Base-by-base conservation (phyloP, 2,888 invertebrate genomes). In the Ypsolopha scabrella region DNA sequence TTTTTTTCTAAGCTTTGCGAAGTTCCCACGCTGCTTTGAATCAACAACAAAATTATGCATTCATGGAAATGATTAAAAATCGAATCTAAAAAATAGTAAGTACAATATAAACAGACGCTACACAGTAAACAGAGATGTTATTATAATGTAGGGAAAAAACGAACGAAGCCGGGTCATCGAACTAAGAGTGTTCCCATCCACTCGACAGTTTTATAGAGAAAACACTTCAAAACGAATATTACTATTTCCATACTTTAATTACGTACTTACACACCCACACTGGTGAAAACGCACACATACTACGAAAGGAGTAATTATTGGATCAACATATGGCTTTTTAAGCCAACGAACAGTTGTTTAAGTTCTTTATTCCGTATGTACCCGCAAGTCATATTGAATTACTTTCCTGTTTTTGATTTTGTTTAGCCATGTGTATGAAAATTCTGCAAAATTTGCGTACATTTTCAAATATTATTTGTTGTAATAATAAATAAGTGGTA, bases 221-320 rank as follows among this genome's bases (percentile, higher is more conserved):
- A 83, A 83, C 83, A 85, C 85, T 85, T 83, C 79, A 83, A 85
- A 83, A 80, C 71, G 74, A 71, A 85, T 82, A 81, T 80, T 79
- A 83, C 85, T 85, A 83, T 83, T 81, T 82, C 81, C 78, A 83
- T 82, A 79, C 78, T 80, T 81, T 82, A 82, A 83, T 83, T 81
- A 78, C 74, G 70, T 68, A 76, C 77, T 72, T 67, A 70, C 60
- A 70, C 75, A 72, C 77, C 73, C 76, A 75, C 77, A 77, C 68
- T 65, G 57, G 60, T 24, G 55, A 55, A 52, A 58, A 61, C 62
- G 61, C 68, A 68, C 69, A 65, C 68, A 64, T 56, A 61, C 57
- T 56, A 54, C 54, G 51, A 52, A 51, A 48, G 48, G 55, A 63
- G 68, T 74, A 75, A 72, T 73, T 75, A 74, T 72, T 75, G 76